Percentiles rank a stretch among this genome's conserved stretches.
Conservation (phyloP, 2,888 invertebrate species). For the Cephus sareptanus region DNA sequence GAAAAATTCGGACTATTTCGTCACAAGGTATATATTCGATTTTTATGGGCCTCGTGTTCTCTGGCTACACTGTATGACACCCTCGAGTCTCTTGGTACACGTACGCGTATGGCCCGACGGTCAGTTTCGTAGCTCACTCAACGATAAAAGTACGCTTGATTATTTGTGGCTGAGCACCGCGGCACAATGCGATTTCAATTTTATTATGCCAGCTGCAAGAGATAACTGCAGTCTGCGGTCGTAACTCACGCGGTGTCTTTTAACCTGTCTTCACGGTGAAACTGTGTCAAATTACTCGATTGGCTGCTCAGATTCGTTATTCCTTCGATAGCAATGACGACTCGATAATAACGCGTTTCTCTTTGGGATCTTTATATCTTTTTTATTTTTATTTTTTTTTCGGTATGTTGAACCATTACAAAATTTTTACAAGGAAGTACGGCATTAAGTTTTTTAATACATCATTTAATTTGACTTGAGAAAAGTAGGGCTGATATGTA, state of each 20-base stretch:
- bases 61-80: not conserved
- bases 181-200: conserved; percentile 57
- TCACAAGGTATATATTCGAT: not conserved
- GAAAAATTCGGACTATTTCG: not conserved
- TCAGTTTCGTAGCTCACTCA: conserved; percentile 17
- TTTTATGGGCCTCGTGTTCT: not conserved
- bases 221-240: conserved; percentile 30
- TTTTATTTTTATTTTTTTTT: not conserved
- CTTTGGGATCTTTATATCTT: not conserved
- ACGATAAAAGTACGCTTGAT: conserved; percentile 54
- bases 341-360: conserved; percentile 19
- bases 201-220: conserved; percentile 57
- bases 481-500: not conserved
- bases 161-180: conserved; percentile 35
- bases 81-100: not conserved
- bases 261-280: conserved; percentile 47
- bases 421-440: not conserved
- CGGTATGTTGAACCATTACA: not conserved
- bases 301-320: not conserved
- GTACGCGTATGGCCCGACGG: not conserved
- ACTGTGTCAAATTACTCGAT: conserved; percentile 54
- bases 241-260: conserved; percentile 55
- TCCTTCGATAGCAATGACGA: conserved; percentile 3
- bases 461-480: not conserved
- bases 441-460: not conserved